Evolutionary conservation across 2,113 vertebrate species (phyloP).

Genomic region (Paratilapia polleni): DNA sequence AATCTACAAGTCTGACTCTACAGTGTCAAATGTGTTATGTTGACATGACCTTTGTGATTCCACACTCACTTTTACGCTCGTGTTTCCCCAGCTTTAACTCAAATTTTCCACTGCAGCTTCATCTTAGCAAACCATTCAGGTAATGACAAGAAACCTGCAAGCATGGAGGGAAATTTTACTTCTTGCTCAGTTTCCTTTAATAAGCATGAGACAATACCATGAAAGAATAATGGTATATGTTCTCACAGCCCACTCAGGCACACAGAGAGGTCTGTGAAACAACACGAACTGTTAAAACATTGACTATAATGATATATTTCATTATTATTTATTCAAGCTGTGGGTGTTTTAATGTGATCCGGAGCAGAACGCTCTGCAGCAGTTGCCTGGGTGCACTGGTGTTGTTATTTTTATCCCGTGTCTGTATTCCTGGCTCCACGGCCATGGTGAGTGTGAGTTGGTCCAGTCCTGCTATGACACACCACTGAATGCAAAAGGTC

Average conservation of each 20-base stretch:
- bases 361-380: background rate
- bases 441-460: conserved; percentile 17
- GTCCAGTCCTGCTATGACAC: conserved; percentile 51
- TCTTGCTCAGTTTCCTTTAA: background rate
- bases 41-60: conserved; percentile 15
- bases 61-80: background rate
- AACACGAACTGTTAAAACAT: background rate
- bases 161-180: conserved; percentile 12
- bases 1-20: background rate
- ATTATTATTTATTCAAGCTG: background rate
- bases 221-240: background rate
- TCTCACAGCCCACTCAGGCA: background rate
- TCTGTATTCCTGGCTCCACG: conserved; percentile 18
- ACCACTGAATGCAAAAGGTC: conserved; percentile 57
- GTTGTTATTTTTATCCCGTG: conserved; percentile 54
- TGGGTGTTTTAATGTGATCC: background rate
- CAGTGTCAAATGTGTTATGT: background rate
- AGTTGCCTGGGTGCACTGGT: conserved; percentile 1
- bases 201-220: background rate
- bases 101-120: conserved; percentile 53
- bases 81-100: conserved; percentile 13
- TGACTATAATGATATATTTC: background rate
- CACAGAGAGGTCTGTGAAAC: background rate
- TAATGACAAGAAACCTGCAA: background rate
- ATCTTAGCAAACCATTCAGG: background rate